A percentile compares a stretch with the other conserved stretches of the same genome.
phyloP scores from a whole-genome alignment of 2,797 vertebrate genomes.

The Argentina silus region DNA sequence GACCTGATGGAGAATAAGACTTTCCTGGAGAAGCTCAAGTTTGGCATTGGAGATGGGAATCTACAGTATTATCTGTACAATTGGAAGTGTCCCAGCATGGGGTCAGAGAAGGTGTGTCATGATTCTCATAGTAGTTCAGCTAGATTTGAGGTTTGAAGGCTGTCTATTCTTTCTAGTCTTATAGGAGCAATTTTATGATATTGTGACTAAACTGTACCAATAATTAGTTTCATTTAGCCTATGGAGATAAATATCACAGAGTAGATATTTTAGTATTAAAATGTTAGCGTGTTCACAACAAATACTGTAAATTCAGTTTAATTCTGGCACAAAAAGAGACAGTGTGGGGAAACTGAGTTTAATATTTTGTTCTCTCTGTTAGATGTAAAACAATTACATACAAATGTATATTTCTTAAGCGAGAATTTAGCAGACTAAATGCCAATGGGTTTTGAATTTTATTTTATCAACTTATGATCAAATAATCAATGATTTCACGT shows the following conservation, averaged over 20 bases:
- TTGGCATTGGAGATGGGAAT: conserved; percentile 97
- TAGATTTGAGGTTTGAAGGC: neutral
- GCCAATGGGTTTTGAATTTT: neutral
- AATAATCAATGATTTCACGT: neutral
- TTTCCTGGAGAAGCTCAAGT: conserved; percentile 99
- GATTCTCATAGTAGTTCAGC: neutral
- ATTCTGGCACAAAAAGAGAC: neutral
- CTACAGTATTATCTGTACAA: conserved; percentile 99
- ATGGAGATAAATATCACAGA: neutral
- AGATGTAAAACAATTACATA: no score
- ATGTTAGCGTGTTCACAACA: no score
- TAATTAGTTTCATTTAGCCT: neutral
- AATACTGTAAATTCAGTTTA: neutral
- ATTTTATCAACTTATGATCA: neutral
- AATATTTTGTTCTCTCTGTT: neutral
- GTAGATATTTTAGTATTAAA: neutral
- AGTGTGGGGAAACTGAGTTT: neutral
- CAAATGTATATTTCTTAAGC: neutral
- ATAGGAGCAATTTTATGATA: neutral
- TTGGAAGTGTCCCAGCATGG: conserved; percentile 99
- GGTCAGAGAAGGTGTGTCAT: conserved; percentile 89
- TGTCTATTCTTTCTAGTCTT: neutral
- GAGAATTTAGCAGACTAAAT: neutral
- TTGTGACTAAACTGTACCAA: neutral
- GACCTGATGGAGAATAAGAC: conserved; percentile 99